Conservation (phyloP, 2,113 vertebrate genomes). For the Hipposideros armiger region DNA sequence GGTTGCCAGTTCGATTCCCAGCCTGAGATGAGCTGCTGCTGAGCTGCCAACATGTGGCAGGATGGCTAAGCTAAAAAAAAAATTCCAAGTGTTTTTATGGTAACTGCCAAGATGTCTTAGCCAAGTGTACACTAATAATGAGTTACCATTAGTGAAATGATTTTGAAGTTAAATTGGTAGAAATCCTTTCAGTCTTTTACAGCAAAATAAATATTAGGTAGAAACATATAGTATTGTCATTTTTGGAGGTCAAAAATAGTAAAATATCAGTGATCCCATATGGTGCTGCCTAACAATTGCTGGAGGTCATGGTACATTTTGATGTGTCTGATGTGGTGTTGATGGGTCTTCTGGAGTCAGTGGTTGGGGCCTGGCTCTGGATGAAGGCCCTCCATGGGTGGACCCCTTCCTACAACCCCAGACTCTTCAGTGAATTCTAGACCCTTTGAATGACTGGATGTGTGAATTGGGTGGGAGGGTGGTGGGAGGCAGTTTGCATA, state of each 20-base stretch:
- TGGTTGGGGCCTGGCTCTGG: not conserved
- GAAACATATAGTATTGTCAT: no score
- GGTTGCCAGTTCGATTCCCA: no score
- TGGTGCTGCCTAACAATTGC: not conserved
- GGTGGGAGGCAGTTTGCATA: not conserved
- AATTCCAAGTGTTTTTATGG: not conserved
- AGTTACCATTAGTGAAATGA: not conserved
- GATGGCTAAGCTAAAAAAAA: no score
- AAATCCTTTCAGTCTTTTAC: not conserved
- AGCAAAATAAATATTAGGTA: not conserved
- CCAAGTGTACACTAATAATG: not conserved
- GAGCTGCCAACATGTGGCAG: no score
- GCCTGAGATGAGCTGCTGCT: no score
- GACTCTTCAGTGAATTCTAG: not conserved
- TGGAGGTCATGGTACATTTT: not conserved
- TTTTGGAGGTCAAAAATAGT: not conserved
- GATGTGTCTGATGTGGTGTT: not conserved
- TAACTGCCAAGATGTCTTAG: not conserved
- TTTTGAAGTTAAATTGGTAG: not conserved
- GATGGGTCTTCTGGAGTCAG: not conserved
- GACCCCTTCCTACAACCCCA: not conserved
- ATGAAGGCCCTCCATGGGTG: not conserved
- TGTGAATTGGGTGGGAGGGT: not conserved
- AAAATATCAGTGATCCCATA: not conserved
- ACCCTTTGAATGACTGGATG: not conserved